A percentile compares a stretch with the other conserved stretches of the same genome.
Conservation (phyloP, 1,140 invertebrate genomes). For the Drosophila nikananu region DNA sequence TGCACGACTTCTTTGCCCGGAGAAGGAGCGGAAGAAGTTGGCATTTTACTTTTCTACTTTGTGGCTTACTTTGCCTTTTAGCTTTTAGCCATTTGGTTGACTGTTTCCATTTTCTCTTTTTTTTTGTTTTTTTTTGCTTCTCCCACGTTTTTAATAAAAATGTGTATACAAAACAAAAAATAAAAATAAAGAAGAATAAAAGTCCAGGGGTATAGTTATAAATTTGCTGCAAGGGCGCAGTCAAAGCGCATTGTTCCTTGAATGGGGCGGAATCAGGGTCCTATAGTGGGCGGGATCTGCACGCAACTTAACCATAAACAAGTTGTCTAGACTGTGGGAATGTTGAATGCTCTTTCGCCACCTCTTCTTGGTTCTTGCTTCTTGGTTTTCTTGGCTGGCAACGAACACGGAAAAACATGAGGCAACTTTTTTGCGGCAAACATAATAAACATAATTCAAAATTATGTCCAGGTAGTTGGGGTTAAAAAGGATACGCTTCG, state of each 20-base stretch:
- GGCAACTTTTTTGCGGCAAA: conserved; percentile 50
- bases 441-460: conserved; percentile 58
- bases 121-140: neutral
- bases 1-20: conserved; percentile 54
- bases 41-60: conserved; percentile 81
- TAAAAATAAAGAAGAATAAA: neutral
- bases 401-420: neutral
- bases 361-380: conserved; percentile 35
- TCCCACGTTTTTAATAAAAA: conserved; percentile 71
- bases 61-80: conserved; percentile 81
- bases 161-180: conserved; percentile 59
- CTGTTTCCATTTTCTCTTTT: conserved; percentile 25
- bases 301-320: conserved; percentile 81
- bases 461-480: conserved; percentile 46
- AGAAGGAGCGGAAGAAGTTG: conserved; percentile 63
- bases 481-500: conserved; percentile 21
- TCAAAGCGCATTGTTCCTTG: conserved; percentile 69
- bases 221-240: conserved; percentile 73
- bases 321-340: conserved; percentile 69
- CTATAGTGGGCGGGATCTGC: conserved; percentile 57
- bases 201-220: conserved; percentile 73
- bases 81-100: conserved; percentile 78
- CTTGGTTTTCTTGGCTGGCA: conserved; percentile 7
- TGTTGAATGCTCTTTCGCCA: conserved; percentile 59
- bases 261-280: conserved; percentile 35